A percentile compares a stretch with the other conserved stretches of the same genome.
These are phyloP conservation scores for Pipra filicauda DNA, from an alignment of 2,113 vertebrate species.

Conservation along the genomic window DNA sequence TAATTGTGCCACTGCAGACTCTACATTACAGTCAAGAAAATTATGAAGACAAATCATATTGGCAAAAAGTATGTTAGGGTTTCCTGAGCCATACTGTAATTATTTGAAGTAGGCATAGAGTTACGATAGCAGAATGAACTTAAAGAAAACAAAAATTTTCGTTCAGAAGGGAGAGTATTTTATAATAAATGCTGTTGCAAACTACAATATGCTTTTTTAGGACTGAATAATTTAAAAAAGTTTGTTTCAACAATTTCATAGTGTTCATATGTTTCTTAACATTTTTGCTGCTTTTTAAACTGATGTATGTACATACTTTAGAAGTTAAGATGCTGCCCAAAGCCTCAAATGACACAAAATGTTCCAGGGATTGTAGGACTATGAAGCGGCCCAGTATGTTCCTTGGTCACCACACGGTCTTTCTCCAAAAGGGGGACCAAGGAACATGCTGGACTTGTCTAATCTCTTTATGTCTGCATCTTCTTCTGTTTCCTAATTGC, in stretches of 20 bases:
- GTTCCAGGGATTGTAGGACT: neutral
- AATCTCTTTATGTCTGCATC: neutral
- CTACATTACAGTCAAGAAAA: neutral
- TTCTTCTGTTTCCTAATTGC: neutral
- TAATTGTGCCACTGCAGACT: neutral
- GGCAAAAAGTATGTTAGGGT: neutral
- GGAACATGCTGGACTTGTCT: neutral
- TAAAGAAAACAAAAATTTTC: neutral
- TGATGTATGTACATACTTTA: neutral
- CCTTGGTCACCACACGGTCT: neutral
- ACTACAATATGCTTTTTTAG: neutral
- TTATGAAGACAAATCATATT: neutral
- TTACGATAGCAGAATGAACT: neutral
- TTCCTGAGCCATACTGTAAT: neutral
- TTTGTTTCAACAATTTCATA: neutral
- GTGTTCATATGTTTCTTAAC: neutral
- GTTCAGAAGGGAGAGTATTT: neutral
- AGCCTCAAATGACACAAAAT: neutral
- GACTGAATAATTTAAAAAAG: neutral
- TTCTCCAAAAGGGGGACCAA: neutral
- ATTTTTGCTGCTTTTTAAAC: neutral
- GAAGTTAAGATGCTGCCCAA: neutral
- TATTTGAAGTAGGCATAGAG: neutral
- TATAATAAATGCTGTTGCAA: neutral
- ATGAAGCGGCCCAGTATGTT: rapidly evolving